Conservation (phyloP, 2,113 vertebrate genomes). For the Syngnathus typhle region DNA sequence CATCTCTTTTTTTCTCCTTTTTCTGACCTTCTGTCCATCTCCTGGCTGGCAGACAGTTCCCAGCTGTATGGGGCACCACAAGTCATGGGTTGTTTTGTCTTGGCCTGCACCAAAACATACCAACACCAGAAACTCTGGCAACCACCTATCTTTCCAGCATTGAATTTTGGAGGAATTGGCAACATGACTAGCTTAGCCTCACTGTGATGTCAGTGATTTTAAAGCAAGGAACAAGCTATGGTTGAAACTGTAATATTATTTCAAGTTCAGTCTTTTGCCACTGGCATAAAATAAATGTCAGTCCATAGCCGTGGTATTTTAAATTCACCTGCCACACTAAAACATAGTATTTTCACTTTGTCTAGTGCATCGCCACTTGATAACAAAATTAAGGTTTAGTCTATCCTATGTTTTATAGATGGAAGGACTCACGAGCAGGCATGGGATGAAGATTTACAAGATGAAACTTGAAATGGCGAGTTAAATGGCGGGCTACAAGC, state of each 20-base stretch:
- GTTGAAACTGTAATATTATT: neutral
- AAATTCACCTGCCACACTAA: neutral
- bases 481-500: neutral
- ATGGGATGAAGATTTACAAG: neutral
- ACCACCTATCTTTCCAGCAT: conserved; percentile 39
- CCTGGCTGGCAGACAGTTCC: conserved; percentile 66
- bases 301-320: neutral
- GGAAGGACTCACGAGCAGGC: neutral
- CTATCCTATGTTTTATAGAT: too few relatives aligned
- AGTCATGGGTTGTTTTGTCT: conserved; percentile 66
- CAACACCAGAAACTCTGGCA: conserved; percentile 46
- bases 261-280: neutral
- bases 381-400: too few relatives aligned
- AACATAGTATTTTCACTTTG: too few relatives aligned
- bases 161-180: conserved; percentile 53
- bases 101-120: conserved; percentile 56
- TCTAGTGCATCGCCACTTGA: too few relatives aligned
- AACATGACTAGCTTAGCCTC: conserved; percentile 29
- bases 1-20: conserved; percentile 16
- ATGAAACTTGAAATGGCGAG: neutral
- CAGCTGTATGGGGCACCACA: conserved; percentile 62
- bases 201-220: conserved; percentile 25
- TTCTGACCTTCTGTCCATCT: conserved; percentile 36
- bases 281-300: neutral
- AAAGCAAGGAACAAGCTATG: neutral